phyloP scores from a whole-genome alignment of 2,888 invertebrate species.

The Syritta pipiens region DNA sequence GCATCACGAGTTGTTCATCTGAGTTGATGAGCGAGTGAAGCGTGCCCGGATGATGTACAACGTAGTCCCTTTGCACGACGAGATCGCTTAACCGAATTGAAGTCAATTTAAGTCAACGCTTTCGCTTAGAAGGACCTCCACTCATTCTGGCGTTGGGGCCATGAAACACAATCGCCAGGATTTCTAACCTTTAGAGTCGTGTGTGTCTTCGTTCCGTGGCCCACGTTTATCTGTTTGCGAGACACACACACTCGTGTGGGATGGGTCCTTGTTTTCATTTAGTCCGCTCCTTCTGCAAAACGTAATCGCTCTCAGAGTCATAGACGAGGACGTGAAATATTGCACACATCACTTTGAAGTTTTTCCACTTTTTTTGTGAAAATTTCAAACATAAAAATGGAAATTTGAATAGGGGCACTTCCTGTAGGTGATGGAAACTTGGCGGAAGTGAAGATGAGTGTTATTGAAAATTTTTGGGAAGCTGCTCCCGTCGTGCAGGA shows the following conservation, averaged over 20 bases:
- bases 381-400: not conserved
- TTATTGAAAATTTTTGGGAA: not conserved
- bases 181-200: constrained; percentile 11
- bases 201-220: too few species aligned
- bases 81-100: constrained; percentile 27
- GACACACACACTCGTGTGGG: too few species aligned
- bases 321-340: too few species aligned
- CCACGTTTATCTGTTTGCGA: too few species aligned
- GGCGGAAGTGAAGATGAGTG: too few species aligned
- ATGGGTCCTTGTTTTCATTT: not conserved
- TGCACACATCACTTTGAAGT: too few species aligned
- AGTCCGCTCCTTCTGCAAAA: not conserved
- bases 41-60: not conserved
- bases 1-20: constrained; percentile 3
- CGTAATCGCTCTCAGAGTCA: not conserved
- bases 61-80: not conserved
- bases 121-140: constrained; percentile 8
- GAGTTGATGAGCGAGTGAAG: constrained; percentile 11
- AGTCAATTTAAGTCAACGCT: constrained; percentile 38
- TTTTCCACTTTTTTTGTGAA: too few species aligned
- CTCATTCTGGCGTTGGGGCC: not conserved
- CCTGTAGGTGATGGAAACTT: not conserved
- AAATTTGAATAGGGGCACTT: constrained; percentile 12
- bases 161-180: constrained; percentile 7
- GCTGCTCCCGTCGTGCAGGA: too few species aligned